These are phyloP conservation scores for Leptosomus discolor DNA, from an alignment of 2,113 vertebrate species.

Conservation along the genomic window DNA sequence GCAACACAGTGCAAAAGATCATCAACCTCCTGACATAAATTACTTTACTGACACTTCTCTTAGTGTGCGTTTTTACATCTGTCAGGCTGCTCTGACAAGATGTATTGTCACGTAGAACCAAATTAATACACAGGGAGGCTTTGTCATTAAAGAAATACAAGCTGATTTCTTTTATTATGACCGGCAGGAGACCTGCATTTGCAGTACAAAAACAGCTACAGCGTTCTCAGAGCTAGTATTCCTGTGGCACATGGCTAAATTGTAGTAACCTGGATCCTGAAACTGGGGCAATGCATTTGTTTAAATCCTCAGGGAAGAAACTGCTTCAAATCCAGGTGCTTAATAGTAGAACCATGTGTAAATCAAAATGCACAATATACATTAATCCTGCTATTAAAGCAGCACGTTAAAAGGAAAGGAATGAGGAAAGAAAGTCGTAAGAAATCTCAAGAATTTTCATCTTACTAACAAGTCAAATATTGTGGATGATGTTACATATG, in stretches of 20 bases:
- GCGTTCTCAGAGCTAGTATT: constrained; percentile 70
- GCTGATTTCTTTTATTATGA: constrained; percentile 69
- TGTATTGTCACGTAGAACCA: constrained; percentile 42
- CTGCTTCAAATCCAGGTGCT: constrained; percentile 66
- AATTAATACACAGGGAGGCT: constrained; percentile 73
- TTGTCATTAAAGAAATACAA: constrained; percentile 75
- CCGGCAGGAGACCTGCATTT: constrained; percentile 57
- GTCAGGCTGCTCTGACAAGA: constrained; percentile 59
- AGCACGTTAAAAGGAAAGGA: background rate
- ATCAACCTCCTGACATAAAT: background rate
- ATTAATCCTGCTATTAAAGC: constrained; percentile 56
- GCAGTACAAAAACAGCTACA: constrained; percentile 35
- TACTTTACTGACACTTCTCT: constrained; percentile 41
- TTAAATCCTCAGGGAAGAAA: constrained; percentile 67
- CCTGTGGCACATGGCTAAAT: constrained; percentile 44
- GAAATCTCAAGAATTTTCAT: constrained; percentile 45
- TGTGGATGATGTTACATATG: background rate
- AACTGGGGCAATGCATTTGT: constrained; percentile 58
- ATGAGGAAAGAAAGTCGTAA: background rate
- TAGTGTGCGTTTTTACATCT: constrained; percentile 56
- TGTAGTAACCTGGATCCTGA: constrained; percentile 51
- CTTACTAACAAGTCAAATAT: background rate
- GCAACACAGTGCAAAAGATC: background rate
- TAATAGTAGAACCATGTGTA: constrained; percentile 64
- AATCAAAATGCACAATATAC: constrained; percentile 46